These are phyloP conservation scores for Boleophthalmus pectinirostris DNA, from an alignment of 2,113 vertebrate species.

Conservation along the genomic window DNA sequence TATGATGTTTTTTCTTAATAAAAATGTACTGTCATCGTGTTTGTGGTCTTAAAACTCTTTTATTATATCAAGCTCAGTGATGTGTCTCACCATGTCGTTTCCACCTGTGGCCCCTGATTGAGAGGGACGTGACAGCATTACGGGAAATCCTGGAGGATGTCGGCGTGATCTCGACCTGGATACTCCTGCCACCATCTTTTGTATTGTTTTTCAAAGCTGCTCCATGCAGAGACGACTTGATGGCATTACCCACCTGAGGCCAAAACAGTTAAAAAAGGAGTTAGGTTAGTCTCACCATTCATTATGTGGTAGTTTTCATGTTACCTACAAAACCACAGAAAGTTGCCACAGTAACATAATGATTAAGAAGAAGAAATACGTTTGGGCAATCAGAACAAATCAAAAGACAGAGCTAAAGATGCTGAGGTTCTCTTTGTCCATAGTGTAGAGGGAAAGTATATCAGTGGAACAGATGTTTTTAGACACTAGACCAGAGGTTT, in stretches of 20 bases:
- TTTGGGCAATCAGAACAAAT: too few relatives aligned
- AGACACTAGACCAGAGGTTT: too few relatives aligned
- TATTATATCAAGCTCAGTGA: background rate
- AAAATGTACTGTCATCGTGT: background rate
- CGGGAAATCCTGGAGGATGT: slow-evolving; percentile 95
- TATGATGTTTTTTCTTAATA: background rate
- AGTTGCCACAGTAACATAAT: background rate
- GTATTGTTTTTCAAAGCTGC: slow-evolving; percentile 90
- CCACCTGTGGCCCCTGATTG: slow-evolving; percentile 97
- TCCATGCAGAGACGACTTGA: slow-evolving; percentile 91
- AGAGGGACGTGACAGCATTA: slow-evolving; percentile 97
- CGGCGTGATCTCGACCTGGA: slow-evolving; percentile 98
- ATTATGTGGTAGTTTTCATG: background rate
- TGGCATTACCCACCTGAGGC: slow-evolving; percentile 92
- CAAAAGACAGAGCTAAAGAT: background rate
- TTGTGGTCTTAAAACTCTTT: background rate
- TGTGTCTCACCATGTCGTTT: slow-evolving; percentile 92
- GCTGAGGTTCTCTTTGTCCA: background rate
- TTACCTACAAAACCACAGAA: background rate
- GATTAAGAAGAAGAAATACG: background rate
- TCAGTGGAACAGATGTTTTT: too few relatives aligned
- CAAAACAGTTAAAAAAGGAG: background rate
- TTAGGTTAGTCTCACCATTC: background rate
- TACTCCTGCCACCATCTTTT: slow-evolving; percentile 90
- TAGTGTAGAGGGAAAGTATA: too few relatives aligned